These are phyloP conservation scores for Oreohelix idahoensis DNA, from an alignment of 1,140 invertebrate species.

Conservation along the genomic window DNA sequence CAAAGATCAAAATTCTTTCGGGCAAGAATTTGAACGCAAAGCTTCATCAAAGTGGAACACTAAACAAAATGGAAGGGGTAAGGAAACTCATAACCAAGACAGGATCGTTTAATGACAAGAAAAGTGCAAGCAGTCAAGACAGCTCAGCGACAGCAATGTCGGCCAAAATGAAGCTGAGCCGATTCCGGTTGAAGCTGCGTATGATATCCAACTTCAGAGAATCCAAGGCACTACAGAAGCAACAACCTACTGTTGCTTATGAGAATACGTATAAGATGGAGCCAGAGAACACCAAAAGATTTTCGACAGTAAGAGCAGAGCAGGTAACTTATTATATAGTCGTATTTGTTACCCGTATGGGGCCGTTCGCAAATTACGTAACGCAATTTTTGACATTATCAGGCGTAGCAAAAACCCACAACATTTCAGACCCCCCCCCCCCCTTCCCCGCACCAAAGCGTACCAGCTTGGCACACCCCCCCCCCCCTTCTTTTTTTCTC, in stretches of 20 bases:
- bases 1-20: no score
- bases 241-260: slow-evolving; percentile 39
- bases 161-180: slow-evolving; percentile 36
- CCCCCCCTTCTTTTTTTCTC: no score
- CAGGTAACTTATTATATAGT: no score
- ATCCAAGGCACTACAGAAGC: not conserved
- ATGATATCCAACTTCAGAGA: slow-evolving; percentile 41
- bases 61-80: not conserved
- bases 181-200: slow-evolving; percentile 48
- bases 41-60: not conserved
- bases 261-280: slow-evolving; percentile 56
- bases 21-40: not conserved
- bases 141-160: slow-evolving; percentile 19
- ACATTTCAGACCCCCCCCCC: no score
- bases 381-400: no score
- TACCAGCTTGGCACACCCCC: no score
- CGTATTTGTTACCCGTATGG: no score
- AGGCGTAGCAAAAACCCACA: no score
- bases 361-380: no score
- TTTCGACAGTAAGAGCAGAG: slow-evolving; percentile 49
- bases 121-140: slow-evolving; percentile 42
- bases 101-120: slow-evolving; percentile 33
- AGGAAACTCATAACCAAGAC: not conserved
- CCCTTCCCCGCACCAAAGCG: no score
- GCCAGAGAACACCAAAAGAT: slow-evolving; percentile 45